These are phyloP conservation scores for Bradynema listronoti DNA, from an alignment of 1,140 invertebrate species.

Conservation along the genomic window DNA sequence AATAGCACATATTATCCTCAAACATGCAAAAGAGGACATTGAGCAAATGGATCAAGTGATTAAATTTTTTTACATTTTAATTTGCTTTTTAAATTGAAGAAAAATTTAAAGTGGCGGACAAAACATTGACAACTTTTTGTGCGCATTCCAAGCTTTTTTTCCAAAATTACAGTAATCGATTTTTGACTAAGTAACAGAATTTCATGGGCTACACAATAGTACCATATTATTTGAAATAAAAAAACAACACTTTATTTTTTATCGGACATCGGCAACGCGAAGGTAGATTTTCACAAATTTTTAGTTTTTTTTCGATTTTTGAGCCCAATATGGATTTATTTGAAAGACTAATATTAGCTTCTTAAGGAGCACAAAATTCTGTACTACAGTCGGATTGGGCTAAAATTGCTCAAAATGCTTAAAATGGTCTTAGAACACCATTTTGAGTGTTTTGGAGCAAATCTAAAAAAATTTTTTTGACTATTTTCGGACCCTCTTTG, in stretches of 20 bases:
- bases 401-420: no score
- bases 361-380: no score
- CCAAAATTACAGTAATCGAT: background rate
- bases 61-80: background rate
- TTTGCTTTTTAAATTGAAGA: background rate
- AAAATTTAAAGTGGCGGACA: background rate
- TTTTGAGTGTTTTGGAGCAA: no score
- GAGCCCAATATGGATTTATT: no score
- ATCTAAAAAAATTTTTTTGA: no score
- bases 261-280: no score
- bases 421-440: no score
- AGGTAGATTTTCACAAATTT: no score
- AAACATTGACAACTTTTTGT: background rate
- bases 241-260: background rate
- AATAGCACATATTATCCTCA: conserved; percentile 74
- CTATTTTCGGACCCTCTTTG: no score
- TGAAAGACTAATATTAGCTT: no score
- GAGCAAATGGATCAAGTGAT: conserved; percentile 68
- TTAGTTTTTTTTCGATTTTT: no score
- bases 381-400: no score
- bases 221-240: background rate
- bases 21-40: conserved; percentile 71
- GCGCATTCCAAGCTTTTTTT: background rate
- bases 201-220: background rate
- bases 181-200: background rate